A percentile compares a stretch with the other conserved stretches of the same genome.
Conservation (phyloP, 2,113 vertebrate genomes). For the Formicarius rufipectus region DNA sequence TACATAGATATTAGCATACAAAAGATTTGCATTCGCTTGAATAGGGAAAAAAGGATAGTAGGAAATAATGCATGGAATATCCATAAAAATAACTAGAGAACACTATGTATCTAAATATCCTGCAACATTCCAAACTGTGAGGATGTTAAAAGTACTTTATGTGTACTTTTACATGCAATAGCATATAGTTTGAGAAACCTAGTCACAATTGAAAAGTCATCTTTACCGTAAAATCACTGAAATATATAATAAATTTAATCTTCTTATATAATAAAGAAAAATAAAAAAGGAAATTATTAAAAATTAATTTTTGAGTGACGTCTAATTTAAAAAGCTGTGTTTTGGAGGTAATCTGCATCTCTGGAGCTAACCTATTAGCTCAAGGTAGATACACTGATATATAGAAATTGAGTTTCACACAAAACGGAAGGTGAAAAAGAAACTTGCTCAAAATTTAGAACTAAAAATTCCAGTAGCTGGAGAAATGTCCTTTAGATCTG, state of each 20-base stretch:
- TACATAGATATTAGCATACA: background rate
- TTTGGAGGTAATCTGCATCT: background rate
- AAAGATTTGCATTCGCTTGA: background rate
- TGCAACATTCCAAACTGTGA: background rate
- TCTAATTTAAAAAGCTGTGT: background rate
- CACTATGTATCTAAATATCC: background rate
- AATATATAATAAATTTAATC: background rate
- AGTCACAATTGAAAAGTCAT: background rate
- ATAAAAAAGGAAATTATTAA: background rate
- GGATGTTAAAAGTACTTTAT: background rate
- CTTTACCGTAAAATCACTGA: background rate
- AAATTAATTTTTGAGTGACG: background rate
- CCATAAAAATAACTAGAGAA: background rate
- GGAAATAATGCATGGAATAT: background rate
- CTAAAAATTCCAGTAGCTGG: background rate
- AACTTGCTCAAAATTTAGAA: conserved; percentile 4
- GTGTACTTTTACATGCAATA: background rate
- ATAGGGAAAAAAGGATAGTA: background rate
- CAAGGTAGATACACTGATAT: background rate
- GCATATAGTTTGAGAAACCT: background rate
- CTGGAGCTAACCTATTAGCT: background rate
- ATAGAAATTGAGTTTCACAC: background rate
- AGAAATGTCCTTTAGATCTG: background rate
- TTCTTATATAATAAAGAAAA: background rate
- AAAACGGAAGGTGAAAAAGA: background rate